Conservation (phyloP, 2,888 invertebrate genomes). For the Lysandra coridon region DNA sequence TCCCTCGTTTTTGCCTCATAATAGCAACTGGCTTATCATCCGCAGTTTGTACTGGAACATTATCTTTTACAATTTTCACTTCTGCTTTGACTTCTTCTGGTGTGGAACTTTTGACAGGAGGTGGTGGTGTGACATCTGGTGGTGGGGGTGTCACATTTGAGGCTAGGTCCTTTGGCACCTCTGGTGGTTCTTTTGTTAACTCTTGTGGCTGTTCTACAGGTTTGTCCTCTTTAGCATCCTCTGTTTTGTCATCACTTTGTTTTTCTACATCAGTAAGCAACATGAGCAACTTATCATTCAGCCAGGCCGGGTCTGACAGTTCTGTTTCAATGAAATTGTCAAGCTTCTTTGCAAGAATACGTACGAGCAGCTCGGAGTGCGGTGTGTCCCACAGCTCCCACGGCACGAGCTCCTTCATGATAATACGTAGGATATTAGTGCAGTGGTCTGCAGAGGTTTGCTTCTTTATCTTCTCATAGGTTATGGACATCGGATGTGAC, state of each 20-base stretch:
- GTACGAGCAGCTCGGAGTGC: conserved; percentile 82
- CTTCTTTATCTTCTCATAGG: conserved; percentile 56
- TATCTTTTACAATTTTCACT: conserved; percentile 48
- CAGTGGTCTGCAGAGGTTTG: conserved; percentile 78
- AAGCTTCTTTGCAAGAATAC: conserved; percentile 82
- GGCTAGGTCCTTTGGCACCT: not conserved
- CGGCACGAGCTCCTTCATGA: conserved; percentile 82
- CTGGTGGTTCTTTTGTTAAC: conserved; percentile 28
- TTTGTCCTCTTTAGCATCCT: conserved; percentile 38
- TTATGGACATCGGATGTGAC: conserved; percentile 55
- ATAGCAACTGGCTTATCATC: conserved; percentile 71
- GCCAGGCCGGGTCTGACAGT: conserved; percentile 74
- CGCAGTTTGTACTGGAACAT: conserved; percentile 52
- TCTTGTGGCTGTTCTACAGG: conserved; percentile 35
- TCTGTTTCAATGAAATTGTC: conserved; percentile 72
- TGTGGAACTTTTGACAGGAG: conserved; percentile 17
- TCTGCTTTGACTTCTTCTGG: conserved; percentile 42
- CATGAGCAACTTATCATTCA: conserved; percentile 65
- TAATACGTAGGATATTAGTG: conserved; percentile 78
- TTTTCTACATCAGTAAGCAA: conserved; percentile 51
- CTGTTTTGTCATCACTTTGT: conserved; percentile 32
- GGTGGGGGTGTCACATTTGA: not conserved
- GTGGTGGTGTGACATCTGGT: not conserved
- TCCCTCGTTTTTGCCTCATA: conserved; percentile 62
- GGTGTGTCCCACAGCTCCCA: conserved; percentile 85